Evolutionary conservation across 2,113 vertebrate species (phyloP), one percentile per base, ranked within the genome.

Genomic region (Nesogale talazaci): DNA sequence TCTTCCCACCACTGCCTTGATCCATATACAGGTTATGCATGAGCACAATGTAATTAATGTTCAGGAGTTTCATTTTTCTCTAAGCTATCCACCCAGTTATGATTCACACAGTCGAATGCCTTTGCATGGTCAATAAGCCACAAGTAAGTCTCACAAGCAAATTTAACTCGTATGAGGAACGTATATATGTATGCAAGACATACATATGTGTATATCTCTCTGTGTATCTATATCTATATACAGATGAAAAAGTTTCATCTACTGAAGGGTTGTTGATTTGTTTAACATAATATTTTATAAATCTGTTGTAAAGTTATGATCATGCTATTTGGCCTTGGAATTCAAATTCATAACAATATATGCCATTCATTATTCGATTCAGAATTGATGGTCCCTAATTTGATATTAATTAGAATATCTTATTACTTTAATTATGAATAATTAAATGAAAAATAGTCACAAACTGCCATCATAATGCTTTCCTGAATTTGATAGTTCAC

Each of bases 341-440:
- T 27, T 78, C 70, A 40, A 77, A 6, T 76, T 67, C n/a, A n/a
- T 34, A 69, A 69, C n/a, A 69, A 69, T 34, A 69, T 12, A 69
- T 69, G 15, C 3, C 34, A 92, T 88, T 69, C 38, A 22, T 69
- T 92, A 56, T 29, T 38, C 6, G 14, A 52, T 52, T 78, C 52
- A 82, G 38, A 90, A 79, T 59, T 75, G 19, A 38, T 87, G 40
- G 10, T 2, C 36, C 88, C 57, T 65, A 38, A 78, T 78, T 89
- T 74, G 25, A 31, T 57, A 83, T 88, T 90, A 42, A 79, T 83
- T n/a, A 78, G 27, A 65, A 23, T 82, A 15, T 78, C 42, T 91
- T 59, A 40, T 36, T 84, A 52, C 10, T 52, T 52, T 52, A 52
- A 52, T 52, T 52, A 52, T 52, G 2, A 38, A 78, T 63, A 87